Percentiles rank a stretch among this genome's conserved stretches.
phyloP scores from a whole-genome alignment of 2,113 vertebrate genomes.

The Planiliza haematocheilus region DNA sequence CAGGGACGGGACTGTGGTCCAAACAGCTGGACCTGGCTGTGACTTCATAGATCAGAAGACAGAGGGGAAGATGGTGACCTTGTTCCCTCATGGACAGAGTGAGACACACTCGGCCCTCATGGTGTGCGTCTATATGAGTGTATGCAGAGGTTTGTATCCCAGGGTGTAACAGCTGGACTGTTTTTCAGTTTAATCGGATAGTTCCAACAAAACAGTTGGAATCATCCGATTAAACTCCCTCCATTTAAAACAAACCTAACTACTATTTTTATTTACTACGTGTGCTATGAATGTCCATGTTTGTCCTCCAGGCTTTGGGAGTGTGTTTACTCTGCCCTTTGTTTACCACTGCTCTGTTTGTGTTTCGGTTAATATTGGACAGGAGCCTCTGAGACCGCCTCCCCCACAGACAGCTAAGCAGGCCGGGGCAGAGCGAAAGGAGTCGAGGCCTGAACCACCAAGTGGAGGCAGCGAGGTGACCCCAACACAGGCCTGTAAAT shows the following conservation, averaged over 20 bases:
- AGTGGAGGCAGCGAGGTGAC: slow-evolving; percentile 51
- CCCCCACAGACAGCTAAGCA: slow-evolving; percentile 42
- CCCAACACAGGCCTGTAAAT: slow-evolving; percentile 44
- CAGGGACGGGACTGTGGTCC: slow-evolving; percentile 63
- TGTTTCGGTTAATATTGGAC: slow-evolving; percentile 79
- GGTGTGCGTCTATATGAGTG: neutral
- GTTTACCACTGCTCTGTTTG: slow-evolving; percentile 76
- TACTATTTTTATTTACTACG: neutral
- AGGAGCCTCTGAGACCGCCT: slow-evolving; percentile 43
- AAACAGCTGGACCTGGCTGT: slow-evolving; percentile 78
- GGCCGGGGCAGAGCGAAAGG: slow-evolving; percentile 27
- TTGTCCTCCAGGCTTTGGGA: slow-evolving; percentile 57
- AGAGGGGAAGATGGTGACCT: slow-evolving; percentile 23
- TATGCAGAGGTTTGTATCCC: neutral
- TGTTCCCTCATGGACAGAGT: slow-evolving; percentile 9
- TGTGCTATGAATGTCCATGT: slow-evolving; percentile 13
- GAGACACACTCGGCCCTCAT: neutral
- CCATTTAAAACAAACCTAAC: too few relatives aligned
- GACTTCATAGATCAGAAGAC: slow-evolving; percentile 61
- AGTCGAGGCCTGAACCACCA: slow-evolving; percentile 25
- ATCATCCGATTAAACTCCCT: too few relatives aligned
- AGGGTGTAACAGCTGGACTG: slow-evolving; percentile 31
- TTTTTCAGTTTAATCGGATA: too few relatives aligned
- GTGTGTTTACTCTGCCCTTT: slow-evolving; percentile 76
- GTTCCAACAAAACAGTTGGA: too few relatives aligned